phyloP scores from a whole-genome alignment of 2,797 vertebrate species.

The Ficedula albicollis region DNA sequence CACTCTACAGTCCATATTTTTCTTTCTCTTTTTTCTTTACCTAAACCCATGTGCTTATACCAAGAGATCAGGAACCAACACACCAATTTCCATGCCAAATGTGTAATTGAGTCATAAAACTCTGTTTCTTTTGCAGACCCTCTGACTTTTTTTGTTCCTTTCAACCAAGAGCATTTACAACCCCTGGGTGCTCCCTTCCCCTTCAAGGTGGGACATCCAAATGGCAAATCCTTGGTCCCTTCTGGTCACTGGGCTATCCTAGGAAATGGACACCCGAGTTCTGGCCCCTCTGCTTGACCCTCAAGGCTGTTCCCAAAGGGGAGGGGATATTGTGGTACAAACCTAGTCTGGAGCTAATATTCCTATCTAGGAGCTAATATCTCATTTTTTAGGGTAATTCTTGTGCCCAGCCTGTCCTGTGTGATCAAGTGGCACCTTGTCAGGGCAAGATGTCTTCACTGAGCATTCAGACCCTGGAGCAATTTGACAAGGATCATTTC shows the following conservation, averaged over 20 bases:
- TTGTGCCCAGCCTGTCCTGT: neutral
- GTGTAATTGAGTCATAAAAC: neutral
- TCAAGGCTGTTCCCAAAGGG: neutral
- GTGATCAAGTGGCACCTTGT: neutral
- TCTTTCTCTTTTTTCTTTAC: neutral
- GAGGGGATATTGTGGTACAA: neutral
- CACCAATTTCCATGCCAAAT: neutral
- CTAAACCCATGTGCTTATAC: accelerated
- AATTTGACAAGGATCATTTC: neutral
- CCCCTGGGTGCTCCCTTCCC: neutral
- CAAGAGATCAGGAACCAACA: neutral
- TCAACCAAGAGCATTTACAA: neutral
- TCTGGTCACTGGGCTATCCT: neutral
- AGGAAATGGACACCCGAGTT: neutral
- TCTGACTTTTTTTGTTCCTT: neutral
- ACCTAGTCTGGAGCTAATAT: neutral
- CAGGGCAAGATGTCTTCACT: neutral
- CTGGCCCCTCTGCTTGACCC: neutral
- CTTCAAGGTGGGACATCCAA: neutral
- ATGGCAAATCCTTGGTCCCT: neutral
- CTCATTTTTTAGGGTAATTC: neutral
- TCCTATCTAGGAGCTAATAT: neutral
- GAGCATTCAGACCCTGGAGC: neutral
- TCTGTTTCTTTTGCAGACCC: neutral
- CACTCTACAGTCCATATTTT: neutral